These are phyloP conservation scores for Macrostomum lignano DNA, from an alignment of 1,140 invertebrate species.

Conservation along the genomic window DNA sequence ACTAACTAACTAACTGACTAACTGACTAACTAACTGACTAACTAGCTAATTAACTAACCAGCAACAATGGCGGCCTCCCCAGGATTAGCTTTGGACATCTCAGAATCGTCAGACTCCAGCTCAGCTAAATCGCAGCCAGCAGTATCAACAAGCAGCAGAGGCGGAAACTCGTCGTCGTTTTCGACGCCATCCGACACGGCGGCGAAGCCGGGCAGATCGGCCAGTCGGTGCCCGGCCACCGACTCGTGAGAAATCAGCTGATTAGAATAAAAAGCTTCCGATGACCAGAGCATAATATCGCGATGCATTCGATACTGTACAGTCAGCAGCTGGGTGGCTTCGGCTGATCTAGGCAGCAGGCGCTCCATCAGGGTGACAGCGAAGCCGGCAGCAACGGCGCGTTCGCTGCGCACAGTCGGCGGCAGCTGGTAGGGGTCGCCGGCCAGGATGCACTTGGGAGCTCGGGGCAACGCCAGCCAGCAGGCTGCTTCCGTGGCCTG, in stretches of 20 bases:
- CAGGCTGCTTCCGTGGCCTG: conserved; percentile 35
- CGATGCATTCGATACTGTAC: conserved; percentile 37
- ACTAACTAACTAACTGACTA: no score
- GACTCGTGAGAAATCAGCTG: conserved; percentile 28
- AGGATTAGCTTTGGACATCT: conserved; percentile 32
- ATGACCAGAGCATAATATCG: conserved; percentile 34
- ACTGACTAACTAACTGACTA: no score
- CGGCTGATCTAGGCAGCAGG: conserved; percentile 15
- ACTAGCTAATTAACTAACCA: conserved; percentile 29
- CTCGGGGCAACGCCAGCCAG: conserved; percentile 32
- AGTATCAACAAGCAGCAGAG: conserved; percentile 33
- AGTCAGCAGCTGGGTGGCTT: conserved; percentile 25
- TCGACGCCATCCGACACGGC: conserved; percentile 18
- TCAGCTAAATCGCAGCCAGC: conserved; percentile 31
- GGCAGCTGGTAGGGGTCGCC: conserved; percentile 37
- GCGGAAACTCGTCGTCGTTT: conserved; percentile 18
- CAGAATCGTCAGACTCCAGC: conserved; percentile 28
- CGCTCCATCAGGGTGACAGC: conserved; percentile 35
- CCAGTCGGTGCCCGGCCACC: conserved; percentile 32
- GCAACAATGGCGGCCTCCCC: conserved; percentile 33
- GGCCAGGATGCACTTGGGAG: conserved; percentile 31
- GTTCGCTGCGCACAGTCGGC: conserved; percentile 31
- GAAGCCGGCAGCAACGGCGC: conserved; percentile 28
- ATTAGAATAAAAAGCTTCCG: conserved; percentile 28
- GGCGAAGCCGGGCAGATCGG: conserved; percentile 13